These are phyloP conservation scores for Xestia xanthographa DNA, from an alignment of 2,888 invertebrate species.

Conservation along the genomic window DNA sequence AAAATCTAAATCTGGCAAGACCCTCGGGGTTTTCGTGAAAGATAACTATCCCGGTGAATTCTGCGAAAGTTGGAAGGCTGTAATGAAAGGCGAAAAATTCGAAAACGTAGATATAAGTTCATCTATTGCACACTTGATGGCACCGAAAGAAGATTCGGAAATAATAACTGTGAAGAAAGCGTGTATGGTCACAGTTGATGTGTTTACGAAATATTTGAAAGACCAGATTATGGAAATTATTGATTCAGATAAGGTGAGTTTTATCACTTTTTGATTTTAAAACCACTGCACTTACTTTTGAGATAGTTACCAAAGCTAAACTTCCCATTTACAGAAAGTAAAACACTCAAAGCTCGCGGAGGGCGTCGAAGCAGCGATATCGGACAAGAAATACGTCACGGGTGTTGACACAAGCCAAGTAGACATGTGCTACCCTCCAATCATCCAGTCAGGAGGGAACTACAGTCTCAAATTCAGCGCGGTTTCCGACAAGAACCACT, in stretches of 20 bases:
- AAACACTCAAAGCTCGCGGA: conserved; percentile 98
- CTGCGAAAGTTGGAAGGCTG: conserved; percentile 96
- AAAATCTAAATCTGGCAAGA: conserved; percentile 96
- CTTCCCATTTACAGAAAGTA: conserved; percentile 93
- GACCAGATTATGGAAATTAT: conserved; percentile 99
- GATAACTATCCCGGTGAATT: conserved; percentile 98
- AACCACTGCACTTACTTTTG: background rate
- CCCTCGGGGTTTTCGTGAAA: conserved; percentile 97
- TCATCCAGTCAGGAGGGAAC: conserved; percentile 99
- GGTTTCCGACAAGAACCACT: conserved; percentile 97
- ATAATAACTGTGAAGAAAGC: conserved; percentile 97
- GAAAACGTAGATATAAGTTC: conserved; percentile 96
- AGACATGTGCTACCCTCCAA: conserved; percentile 99
- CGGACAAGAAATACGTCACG: conserved; percentile 98
- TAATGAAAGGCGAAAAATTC: conserved; percentile 94
- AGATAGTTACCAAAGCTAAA: background rate
- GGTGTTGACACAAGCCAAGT: conserved; percentile 97
- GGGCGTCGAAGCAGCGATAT: conserved; percentile 97
- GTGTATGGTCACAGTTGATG: conserved; percentile 97
- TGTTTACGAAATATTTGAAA: conserved; percentile 98
- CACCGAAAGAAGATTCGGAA: conserved; percentile 98
- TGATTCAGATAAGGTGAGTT: conserved; percentile 96
- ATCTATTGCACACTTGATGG: conserved; percentile 96
- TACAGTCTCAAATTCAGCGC: conserved; percentile 99
- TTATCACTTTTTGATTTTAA: background rate